A percentile compares a stretch with the other conserved stretches of the same genome.
Conservation (phyloP, 2,797 vertebrate genomes). For the Coregonus sp. region DNA sequence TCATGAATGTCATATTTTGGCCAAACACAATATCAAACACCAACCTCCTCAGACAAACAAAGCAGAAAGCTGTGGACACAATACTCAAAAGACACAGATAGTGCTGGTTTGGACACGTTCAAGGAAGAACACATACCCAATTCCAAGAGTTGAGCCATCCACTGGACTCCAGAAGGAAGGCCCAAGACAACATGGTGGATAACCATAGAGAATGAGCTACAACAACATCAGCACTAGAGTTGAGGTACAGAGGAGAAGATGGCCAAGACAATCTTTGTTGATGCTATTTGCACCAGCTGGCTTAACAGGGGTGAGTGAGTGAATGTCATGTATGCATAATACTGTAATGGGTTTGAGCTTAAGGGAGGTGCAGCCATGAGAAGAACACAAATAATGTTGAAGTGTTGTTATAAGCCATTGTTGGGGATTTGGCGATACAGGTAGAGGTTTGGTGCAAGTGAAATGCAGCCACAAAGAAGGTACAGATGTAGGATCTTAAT, state of each 20-base stretch:
- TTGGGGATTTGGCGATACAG: not conserved
- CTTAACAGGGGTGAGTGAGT: not conserved
- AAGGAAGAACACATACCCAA: too few relatives aligned
- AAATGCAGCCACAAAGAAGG: not conserved
- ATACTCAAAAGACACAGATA: too few relatives aligned
- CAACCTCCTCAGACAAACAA: too few relatives aligned
- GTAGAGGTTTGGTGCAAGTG: not conserved
- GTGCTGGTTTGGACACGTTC: too few relatives aligned
- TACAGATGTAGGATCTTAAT: not conserved
- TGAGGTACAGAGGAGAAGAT: not conserved
- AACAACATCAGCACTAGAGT: not conserved
- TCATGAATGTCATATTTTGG: too few relatives aligned
- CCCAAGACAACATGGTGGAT: not conserved
- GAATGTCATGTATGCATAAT: not conserved
- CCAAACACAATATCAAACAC: too few relatives aligned
- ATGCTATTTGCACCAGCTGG: not conserved
- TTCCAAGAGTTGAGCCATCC: too few relatives aligned
- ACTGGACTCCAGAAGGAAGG: not conserved
- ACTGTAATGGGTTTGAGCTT: not conserved
- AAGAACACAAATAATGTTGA: not conserved
- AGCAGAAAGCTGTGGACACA: too few relatives aligned
- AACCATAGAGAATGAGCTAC: not conserved
- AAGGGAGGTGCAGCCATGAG: not conserved
- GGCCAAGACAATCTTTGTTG: not conserved
- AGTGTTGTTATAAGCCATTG: not conserved